A percentile compares a stretch with the other conserved stretches of the same genome.
Conservation (phyloP, 1,140 invertebrate species). For the Ceratitis capitata region DNA sequence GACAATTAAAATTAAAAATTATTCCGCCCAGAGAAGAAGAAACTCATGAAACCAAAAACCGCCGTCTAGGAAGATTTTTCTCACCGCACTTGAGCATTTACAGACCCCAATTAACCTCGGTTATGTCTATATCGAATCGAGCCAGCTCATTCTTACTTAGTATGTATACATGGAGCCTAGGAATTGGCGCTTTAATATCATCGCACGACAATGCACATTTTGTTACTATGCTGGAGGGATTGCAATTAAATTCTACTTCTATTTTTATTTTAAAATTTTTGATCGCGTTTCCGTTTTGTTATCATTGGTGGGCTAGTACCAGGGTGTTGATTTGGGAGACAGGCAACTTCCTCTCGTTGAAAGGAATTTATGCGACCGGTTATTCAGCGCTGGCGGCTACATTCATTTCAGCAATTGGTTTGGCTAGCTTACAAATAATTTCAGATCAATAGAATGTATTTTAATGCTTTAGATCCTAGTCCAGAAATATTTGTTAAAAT, state of each 20-base stretch:
- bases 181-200: conserved; percentile 68
- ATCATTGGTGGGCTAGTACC: conserved; percentile 76
- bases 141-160: conserved; percentile 75
- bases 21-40: conserved; percentile 65
- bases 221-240: conserved; percentile 68
- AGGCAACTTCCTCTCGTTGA: conserved; percentile 75
- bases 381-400: conserved; percentile 71
- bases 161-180: conserved; percentile 67
- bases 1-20: conserved; percentile 64
- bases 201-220: conserved; percentile 70
- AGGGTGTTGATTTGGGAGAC: conserved; percentile 79
- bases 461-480: neutral
- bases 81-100: conserved; percentile 91
- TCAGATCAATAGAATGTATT: neutral
- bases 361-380: conserved; percentile 77
- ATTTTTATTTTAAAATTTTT: conserved; percentile 68
- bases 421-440: conserved; percentile 54
- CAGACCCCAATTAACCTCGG: conserved; percentile 77
- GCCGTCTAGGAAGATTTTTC: conserved; percentile 76
- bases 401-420: conserved; percentile 53
- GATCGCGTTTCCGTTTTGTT: conserved; percentile 74
- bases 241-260: conserved; percentile 68
- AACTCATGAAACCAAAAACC: conserved; percentile 75
- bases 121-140: conserved; percentile 85
- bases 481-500: neutral